A percentile compares a stretch with the other conserved stretches of the same genome.
These are phyloP conservation scores for Bellardia pandia DNA, from an alignment of 2,888 invertebrate species.

Conservation along the genomic window DNA sequence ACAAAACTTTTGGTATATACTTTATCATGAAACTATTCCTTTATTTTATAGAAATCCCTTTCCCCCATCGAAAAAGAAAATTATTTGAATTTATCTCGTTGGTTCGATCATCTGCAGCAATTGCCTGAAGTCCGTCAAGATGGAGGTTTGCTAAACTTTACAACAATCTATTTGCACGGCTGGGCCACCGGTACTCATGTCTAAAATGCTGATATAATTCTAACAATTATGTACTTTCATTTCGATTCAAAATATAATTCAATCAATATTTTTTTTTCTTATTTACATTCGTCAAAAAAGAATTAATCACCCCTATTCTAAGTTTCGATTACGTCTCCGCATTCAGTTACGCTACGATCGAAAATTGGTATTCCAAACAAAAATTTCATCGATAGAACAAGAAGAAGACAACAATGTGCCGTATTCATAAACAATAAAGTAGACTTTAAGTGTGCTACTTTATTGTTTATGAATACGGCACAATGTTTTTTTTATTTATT, in stretches of 20 bases:
- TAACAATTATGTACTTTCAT: neutral
- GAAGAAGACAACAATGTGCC: too few relatives aligned
- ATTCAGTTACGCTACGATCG: too few relatives aligned
- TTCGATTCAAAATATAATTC: conserved; percentile 18
- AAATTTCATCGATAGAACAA: too few relatives aligned
- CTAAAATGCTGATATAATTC: conserved; percentile 72
- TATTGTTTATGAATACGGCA: too few relatives aligned
- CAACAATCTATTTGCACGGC: conserved; percentile 83
- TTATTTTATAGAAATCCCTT: conserved; percentile 86
- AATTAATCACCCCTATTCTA: too few relatives aligned
- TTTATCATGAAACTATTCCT: neutral
- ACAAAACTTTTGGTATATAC: too few relatives aligned
- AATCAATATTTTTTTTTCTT: conserved; percentile 58
- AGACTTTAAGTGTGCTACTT: too few relatives aligned
- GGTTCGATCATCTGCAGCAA: conserved; percentile 91
- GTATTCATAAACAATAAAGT: too few relatives aligned
- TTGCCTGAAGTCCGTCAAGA: conserved; percentile 86
- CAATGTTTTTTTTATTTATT: too few relatives aligned
- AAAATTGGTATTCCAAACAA: too few relatives aligned
- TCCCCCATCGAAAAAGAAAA: conserved; percentile 88
- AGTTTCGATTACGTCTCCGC: too few relatives aligned
- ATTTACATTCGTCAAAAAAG: neutral
- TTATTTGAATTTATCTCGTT: conserved; percentile 89
- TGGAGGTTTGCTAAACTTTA: conserved; percentile 81
- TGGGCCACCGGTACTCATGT: conserved; percentile 84